Percentiles rank a stretch among this genome's conserved stretches.
phyloP scores from a whole-genome alignment of 2,113 vertebrate genomes.

The Phyllopteryx taeniolatus region DNA sequence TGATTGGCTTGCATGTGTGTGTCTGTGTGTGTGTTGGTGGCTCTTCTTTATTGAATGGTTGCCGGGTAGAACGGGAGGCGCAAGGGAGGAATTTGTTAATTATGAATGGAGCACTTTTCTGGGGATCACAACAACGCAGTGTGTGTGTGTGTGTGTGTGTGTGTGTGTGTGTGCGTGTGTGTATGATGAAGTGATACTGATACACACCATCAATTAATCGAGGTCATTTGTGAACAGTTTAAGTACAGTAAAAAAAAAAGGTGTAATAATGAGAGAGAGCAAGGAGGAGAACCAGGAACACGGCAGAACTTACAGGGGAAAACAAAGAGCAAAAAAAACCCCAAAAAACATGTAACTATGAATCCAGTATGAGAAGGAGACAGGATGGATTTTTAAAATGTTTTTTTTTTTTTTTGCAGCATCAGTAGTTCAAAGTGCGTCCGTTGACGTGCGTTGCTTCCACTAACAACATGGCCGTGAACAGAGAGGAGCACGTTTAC shows the following conservation, averaged over 20 bases:
- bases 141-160: slow-evolving; percentile 14
- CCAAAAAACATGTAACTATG: too few species aligned
- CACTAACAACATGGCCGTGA: too few species aligned
- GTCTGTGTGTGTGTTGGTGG: slow-evolving; percentile 10
- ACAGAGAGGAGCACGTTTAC: too few species aligned
- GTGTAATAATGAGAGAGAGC: not conserved
- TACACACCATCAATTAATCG: not conserved
- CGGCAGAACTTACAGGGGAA: too few species aligned
- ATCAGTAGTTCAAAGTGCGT: too few species aligned
- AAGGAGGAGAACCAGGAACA: too few species aligned
- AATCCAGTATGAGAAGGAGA: too few species aligned
- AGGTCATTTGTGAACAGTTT: not conserved
- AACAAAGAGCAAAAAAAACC: too few species aligned
- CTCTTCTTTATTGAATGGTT: slow-evolving; percentile 72
- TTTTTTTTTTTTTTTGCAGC: too few species aligned
- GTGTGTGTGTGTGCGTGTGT: slow-evolving; percentile 15
- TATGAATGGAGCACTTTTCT: slow-evolving; percentile 73
- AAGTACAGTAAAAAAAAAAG: not conserved
- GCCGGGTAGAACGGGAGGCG: slow-evolving; percentile 72
- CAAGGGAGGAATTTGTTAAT: slow-evolving; percentile 76
- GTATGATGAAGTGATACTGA: not conserved
- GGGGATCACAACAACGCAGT: slow-evolving; percentile 41
- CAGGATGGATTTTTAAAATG: too few species aligned
- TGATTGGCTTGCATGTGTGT: slow-evolving; percentile 19
- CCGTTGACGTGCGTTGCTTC: too few species aligned